A percentile compares a stretch with the other conserved stretches of the same genome.
Evolutionary conservation across 2,113 vertebrate genomes (phyloP).

Genomic region (Morone chrysops): DNA sequence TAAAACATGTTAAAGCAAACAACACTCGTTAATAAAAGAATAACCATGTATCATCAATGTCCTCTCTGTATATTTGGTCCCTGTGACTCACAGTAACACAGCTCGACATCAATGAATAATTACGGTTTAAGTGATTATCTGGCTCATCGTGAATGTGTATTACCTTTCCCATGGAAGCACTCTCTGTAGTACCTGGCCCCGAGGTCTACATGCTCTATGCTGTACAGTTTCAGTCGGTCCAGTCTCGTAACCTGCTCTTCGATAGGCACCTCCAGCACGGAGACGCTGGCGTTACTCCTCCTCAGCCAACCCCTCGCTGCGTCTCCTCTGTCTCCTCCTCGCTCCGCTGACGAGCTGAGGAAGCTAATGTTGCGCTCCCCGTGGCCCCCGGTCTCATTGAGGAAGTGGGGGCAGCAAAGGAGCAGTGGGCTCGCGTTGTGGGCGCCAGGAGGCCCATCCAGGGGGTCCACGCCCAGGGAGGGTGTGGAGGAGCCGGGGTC

Average conservation of each 20-base stretch:
- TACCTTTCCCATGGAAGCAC: constrained; percentile 90
- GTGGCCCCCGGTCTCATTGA: constrained; percentile 91
- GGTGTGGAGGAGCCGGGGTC: constrained; percentile 50
- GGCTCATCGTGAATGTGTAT: not conserved
- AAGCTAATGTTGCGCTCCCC: constrained; percentile 91
- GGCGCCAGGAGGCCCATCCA: constrained; percentile 75
- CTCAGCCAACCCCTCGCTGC: constrained; percentile 69
- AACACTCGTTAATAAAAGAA: not conserved
- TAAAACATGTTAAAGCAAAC: not conserved
- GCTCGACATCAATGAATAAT: not conserved
- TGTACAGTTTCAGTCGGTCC: constrained; percentile 86
- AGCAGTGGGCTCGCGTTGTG: constrained; percentile 86
- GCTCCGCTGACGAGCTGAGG: constrained; percentile 82
- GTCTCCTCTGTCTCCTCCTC: constrained; percentile 51
- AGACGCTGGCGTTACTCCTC: constrained; percentile 91
- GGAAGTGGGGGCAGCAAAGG: constrained; percentile 94
- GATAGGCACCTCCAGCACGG: constrained; percentile 88
- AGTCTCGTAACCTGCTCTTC: constrained; percentile 86
- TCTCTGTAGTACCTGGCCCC: constrained; percentile 94
- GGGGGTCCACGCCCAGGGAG: constrained; percentile 79
- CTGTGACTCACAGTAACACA: not conserved
- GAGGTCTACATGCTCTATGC: constrained; percentile 92
- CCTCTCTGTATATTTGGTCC: not conserved
- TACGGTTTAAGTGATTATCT: not conserved
- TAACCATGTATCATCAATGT: not conserved